Percentiles rank a stretch among this genome's conserved stretches.
Conservation (phyloP, 2,888 invertebrate species). For the Xanthorhoe spadicearia region DNA sequence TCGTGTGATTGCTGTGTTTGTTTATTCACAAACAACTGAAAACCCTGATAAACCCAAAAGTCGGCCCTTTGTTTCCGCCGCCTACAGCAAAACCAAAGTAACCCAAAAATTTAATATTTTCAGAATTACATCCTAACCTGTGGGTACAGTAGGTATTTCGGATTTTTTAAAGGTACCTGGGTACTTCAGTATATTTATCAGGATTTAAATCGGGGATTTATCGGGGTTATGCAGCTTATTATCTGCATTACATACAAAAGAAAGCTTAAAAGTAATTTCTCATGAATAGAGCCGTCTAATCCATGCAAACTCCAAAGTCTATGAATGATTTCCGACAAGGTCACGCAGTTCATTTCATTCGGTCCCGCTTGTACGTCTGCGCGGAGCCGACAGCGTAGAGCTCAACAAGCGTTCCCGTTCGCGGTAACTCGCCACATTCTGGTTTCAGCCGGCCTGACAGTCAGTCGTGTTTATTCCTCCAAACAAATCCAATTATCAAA, state of each 20-base stretch:
- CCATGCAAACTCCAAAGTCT: slow-evolving; percentile 31
- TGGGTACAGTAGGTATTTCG: too few species aligned
- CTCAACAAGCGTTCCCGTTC: slow-evolving; percentile 15
- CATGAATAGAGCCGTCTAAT: slow-evolving; percentile 9
- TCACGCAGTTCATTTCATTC: slow-evolving; percentile 49
- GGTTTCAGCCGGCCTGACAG: slow-evolving; percentile 62
- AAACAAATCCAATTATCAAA: slow-evolving; percentile 51
- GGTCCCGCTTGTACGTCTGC: slow-evolving; percentile 36
- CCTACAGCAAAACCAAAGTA: neutral
- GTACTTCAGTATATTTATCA: too few species aligned
- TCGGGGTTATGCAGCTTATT: neutral
- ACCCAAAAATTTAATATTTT: neutral
- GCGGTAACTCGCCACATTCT: slow-evolving; percentile 35
- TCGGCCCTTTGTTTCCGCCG: neutral
- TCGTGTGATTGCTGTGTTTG: too few species aligned
- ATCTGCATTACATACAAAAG: neutral
- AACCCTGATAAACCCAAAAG: too few species aligned
- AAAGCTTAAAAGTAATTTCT: neutral
- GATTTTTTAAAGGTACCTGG: too few species aligned
- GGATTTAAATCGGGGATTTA: too few species aligned
- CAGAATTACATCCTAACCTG: neutral
- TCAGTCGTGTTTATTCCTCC: slow-evolving; percentile 42
- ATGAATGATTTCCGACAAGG: slow-evolving; percentile 19
- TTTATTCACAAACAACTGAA: too few species aligned
- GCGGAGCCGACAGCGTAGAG: slow-evolving; percentile 8